Percentiles rank a stretch among this genome's conserved stretches.
Evolutionary conservation across 2,888 invertebrate genomes (phyloP).

Genomic region (Merodon equestris): DNA sequence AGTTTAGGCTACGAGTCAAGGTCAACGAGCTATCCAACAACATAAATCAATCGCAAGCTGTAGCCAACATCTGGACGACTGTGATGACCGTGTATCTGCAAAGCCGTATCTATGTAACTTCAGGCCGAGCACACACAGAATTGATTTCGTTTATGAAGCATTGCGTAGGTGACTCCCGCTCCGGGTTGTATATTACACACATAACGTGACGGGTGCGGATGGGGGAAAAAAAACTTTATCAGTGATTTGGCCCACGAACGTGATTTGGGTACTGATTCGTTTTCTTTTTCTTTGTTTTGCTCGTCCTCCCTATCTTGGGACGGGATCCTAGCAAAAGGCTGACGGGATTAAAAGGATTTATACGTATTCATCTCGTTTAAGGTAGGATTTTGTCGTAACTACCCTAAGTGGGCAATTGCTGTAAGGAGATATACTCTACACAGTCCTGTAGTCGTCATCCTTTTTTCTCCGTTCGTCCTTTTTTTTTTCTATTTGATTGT

Average conservation of each 20-base stretch:
- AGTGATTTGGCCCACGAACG: constrained; percentile 67
- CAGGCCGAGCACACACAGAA: constrained; percentile 7
- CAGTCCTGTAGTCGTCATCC: background rate
- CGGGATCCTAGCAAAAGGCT: constrained; percentile 15
- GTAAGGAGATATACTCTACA: constrained; percentile 39
- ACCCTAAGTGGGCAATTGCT: constrained; percentile 65
- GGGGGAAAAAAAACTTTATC: constrained; percentile 48
- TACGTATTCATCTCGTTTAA: constrained; percentile 66
- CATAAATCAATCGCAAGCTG: constrained; percentile 64
- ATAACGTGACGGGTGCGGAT: constrained; percentile 2
- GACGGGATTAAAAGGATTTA: constrained; percentile 67
- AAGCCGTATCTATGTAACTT: background rate
- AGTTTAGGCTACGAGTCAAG: constrained; percentile 45
- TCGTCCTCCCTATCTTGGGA: constrained; percentile 11
- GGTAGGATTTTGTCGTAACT: constrained; percentile 65
- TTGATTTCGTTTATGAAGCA: constrained; percentile 64
- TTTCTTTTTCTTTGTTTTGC: constrained; percentile 4
- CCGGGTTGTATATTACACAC: background rate
- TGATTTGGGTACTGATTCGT: constrained; percentile 61
- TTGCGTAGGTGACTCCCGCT: constrained; percentile 40
- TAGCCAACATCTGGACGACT: background rate
- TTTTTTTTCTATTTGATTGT: background rate
- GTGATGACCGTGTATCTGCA: background rate
- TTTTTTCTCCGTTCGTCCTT: background rate
- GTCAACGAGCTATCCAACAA: constrained; percentile 40